Evolutionary conservation across 2,113 vertebrate genomes (phyloP).

Genomic region (Ceyx margarethae): DNA sequence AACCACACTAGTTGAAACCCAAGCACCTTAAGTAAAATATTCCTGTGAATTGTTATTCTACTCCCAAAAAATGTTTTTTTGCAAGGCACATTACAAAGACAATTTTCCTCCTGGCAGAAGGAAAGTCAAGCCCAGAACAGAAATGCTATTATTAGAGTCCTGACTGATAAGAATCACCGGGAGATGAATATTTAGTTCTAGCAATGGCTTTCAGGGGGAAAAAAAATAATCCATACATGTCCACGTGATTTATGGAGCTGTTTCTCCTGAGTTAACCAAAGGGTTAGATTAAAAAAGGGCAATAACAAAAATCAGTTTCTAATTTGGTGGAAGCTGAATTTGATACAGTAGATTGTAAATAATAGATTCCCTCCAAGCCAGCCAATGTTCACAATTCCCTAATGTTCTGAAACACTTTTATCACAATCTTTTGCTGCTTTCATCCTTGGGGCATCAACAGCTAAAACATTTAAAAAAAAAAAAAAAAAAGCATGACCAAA

Average conservation of each 20-base stretch:
- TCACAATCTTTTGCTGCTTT: background rate
- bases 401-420: slow-evolving; percentile 28
- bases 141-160: slow-evolving; percentile 46
- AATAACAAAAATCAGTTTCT: slow-evolving; percentile 52
- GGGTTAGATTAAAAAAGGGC: slow-evolving; percentile 60
- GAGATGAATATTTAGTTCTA: slow-evolving; percentile 56
- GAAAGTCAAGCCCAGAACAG: slow-evolving; percentile 26
- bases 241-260: slow-evolving; percentile 55
- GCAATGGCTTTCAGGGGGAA: slow-evolving; percentile 14
- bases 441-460: slow-evolving; percentile 24
- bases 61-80: background rate
- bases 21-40: background rate
- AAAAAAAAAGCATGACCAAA: too few relatives aligned
- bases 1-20: background rate
- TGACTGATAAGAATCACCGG: slow-evolving; percentile 44
- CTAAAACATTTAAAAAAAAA: background rate
- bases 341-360: slow-evolving; percentile 65
- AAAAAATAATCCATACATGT: slow-evolving; percentile 52
- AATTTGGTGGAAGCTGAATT: slow-evolving; percentile 56
- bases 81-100: background rate
- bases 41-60: background rate
- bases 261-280: slow-evolving; percentile 45
- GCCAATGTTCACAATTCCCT: background rate
- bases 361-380: slow-evolving; percentile 53
- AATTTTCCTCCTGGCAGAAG: background rate